These are phyloP conservation scores for Carabus problematicus DNA, from an alignment of 2,888 invertebrate genomes.

Conservation along the genomic window DNA sequence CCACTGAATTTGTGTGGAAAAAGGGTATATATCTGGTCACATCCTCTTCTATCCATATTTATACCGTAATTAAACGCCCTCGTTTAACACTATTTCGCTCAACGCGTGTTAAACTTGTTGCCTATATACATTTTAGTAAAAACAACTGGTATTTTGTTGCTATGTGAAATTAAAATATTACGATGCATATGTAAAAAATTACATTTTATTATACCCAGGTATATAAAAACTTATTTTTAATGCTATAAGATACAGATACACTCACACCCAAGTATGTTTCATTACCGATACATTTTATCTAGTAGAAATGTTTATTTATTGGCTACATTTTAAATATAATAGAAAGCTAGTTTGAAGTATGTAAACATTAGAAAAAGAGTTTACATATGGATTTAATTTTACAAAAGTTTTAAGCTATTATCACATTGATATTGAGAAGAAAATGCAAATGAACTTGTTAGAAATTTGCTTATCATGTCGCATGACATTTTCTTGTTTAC, in stretches of 20 bases:
- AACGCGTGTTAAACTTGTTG: too few species aligned
- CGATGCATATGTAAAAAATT: too few species aligned
- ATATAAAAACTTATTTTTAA: too few species aligned
- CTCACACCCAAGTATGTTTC: too few species aligned
- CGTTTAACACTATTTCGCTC: too few species aligned
- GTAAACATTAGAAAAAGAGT: not conserved
- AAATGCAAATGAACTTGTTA: conserved; percentile 13
- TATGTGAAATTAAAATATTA: not conserved
- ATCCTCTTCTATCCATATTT: too few species aligned
- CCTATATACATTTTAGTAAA: too few species aligned
- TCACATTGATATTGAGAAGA: not conserved
- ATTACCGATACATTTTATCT: not conserved
- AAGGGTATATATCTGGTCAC: too few species aligned
- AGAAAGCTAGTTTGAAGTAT: conserved; percentile 1
- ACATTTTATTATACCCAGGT: not conserved
- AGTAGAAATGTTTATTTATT: too few species aligned
- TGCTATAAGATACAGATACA: too few species aligned
- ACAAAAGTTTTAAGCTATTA: not conserved
- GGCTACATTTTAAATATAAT: not conserved
- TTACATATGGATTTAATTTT: not conserved
- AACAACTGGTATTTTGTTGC: conserved; percentile 10
- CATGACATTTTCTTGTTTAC: conserved; percentile 36
- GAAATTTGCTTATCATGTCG: conserved; percentile 33
- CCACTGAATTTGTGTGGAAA: too few species aligned
- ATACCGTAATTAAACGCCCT: too few species aligned